phyloP scores from a whole-genome alignment of 2,888 invertebrate species.

The Drosophila glabriapex region DNA sequence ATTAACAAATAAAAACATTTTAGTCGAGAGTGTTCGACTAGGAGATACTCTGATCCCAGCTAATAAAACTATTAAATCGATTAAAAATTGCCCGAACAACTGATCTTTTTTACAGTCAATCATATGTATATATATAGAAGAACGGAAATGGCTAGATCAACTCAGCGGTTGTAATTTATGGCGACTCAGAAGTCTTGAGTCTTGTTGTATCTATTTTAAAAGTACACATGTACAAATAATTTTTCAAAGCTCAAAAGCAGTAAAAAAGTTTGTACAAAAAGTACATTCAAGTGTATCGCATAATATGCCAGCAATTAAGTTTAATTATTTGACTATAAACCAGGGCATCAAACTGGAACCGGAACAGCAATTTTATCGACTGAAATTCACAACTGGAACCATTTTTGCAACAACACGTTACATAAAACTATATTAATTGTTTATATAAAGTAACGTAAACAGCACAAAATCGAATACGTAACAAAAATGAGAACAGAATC shows the following conservation, averaged over 20 bases:
- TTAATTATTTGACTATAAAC: neutral
- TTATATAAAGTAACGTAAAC: neutral
- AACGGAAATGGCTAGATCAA: too few relatives aligned
- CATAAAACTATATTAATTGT: neutral
- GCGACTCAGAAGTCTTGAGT: neutral
- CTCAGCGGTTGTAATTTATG: too few relatives aligned
- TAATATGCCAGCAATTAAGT: neutral
- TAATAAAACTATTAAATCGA: too few relatives aligned
- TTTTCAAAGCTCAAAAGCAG: neutral
- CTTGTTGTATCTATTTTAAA: neutral
- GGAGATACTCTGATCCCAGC: neutral
- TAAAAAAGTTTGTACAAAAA: neutral
- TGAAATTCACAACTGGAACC: neutral
- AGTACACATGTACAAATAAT: neutral
- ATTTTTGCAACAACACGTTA: neutral
- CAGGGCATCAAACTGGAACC: neutral
- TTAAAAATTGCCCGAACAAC: too few relatives aligned
- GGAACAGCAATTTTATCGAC: neutral
- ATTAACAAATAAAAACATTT: neutral
- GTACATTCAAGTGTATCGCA: neutral
- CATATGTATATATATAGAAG: too few relatives aligned
- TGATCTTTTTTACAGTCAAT: too few relatives aligned
- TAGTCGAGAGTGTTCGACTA: neutral
- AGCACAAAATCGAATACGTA: too few relatives aligned
- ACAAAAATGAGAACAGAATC: too few relatives aligned